These are phyloP conservation scores for Drosophila micromelanica DNA, from an alignment of 1,140 invertebrate species.

Conservation along the genomic window DNA sequence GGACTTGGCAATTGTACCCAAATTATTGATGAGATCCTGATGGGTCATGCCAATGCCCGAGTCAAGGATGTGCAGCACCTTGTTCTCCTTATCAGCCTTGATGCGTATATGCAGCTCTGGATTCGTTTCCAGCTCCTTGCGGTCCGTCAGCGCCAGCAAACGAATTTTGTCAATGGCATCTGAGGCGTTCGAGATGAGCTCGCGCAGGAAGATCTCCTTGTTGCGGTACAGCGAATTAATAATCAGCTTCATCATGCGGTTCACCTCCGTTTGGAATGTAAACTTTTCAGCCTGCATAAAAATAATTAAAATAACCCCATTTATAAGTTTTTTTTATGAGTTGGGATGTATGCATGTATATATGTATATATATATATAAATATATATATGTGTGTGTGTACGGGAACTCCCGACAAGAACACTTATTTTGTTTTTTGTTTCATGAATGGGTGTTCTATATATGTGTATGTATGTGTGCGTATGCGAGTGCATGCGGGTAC, in stretches of 20 bases:
- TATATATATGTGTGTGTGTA: neutral
- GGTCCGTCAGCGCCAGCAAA: slow-evolving; percentile 95
- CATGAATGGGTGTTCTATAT: neutral
- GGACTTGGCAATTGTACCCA: slow-evolving; percentile 99
- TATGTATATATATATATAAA: neutral
- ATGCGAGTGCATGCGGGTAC: slow-evolving; percentile 37
- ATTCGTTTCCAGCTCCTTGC: slow-evolving; percentile 90
- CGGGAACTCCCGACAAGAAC: too few relatives aligned
- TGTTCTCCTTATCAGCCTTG: slow-evolving; percentile 98
- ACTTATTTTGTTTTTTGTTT: neutral
- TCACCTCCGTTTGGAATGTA: slow-evolving; percentile 98
- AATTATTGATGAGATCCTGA: slow-evolving; percentile 96
- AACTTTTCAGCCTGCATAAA: slow-evolving; percentile 91
- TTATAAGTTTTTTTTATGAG: neutral
- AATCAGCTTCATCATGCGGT: slow-evolving; percentile 99
- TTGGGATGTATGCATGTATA: neutral
- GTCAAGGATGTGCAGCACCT: slow-evolving; percentile 97
- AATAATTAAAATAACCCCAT: neutral
- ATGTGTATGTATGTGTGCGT: neutral
- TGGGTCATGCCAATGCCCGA: slow-evolving; percentile 99
- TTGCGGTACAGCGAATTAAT: slow-evolving; percentile 99
- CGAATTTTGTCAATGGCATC: slow-evolving; percentile 98
- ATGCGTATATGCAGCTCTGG: slow-evolving; percentile 96
- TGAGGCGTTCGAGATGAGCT: slow-evolving; percentile 98
- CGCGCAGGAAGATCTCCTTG: slow-evolving; percentile 99